Evolutionary conservation across 2,888 invertebrate species (phyloP).

Genomic region (Cantharis nigra): DNA sequence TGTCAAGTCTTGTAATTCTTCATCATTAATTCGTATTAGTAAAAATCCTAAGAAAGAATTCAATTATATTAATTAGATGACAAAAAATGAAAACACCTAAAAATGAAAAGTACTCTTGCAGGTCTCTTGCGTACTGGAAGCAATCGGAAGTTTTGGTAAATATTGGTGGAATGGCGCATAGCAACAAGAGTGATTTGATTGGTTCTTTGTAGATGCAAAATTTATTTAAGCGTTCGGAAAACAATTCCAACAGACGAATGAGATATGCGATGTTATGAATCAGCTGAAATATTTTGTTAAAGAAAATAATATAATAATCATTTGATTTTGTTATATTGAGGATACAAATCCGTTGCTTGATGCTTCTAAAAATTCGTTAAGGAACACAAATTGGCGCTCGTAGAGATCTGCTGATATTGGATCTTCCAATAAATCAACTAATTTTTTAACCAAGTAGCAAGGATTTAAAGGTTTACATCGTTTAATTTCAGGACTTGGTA

Average conservation of each 20-base stretch:
- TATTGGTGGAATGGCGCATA: slow-evolving; percentile 46
- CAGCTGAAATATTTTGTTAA: slow-evolving; percentile 40
- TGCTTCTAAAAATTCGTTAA: slow-evolving; percentile 31
- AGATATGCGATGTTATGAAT: slow-evolving; percentile 47
- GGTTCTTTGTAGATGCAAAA: slow-evolving; percentile 39
- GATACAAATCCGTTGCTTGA: slow-evolving; percentile 33
- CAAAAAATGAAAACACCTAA: slow-evolving; percentile 42
- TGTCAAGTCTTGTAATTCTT: slow-evolving; percentile 10
- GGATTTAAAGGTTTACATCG: slow-evolving; percentile 15
- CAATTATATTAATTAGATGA: not conserved
- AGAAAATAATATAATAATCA: not conserved
- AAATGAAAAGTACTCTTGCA: slow-evolving; percentile 50
- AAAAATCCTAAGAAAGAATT: slow-evolving; percentile 40
- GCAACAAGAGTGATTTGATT: slow-evolving; percentile 44
- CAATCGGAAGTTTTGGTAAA: slow-evolving; percentile 47
- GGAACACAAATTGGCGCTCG: slow-evolving; percentile 26
- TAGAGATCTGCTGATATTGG: slow-evolving; percentile 23
- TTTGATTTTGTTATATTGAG: slow-evolving; percentile 5
- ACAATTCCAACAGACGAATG: slow-evolving; percentile 48
- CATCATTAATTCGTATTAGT: slow-evolving; percentile 33
- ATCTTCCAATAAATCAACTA: slow-evolving; percentile 29
- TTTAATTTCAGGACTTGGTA: not conserved
- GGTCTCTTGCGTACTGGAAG: slow-evolving; percentile 33
- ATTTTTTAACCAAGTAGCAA: slow-evolving; percentile 21
- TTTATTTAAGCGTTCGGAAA: slow-evolving; percentile 37